Base-by-base conservation (phyloP, 2,113 vertebrate species). In the Embiotoca jacksoni region DNA sequence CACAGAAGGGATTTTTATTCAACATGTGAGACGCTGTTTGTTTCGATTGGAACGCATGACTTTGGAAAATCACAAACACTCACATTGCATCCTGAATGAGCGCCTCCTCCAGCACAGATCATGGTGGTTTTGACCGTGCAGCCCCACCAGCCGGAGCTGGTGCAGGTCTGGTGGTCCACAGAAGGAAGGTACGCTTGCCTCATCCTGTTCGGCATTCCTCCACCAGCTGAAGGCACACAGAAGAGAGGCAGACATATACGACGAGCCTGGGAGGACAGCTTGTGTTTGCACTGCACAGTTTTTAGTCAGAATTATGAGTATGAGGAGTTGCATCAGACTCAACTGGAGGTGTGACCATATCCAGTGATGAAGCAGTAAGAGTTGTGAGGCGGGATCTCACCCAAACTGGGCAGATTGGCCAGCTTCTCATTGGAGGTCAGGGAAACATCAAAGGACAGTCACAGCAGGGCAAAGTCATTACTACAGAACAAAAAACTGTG, bases 21-120 rank as follows among this genome's bases (percentile, higher is more conserved):
- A 44, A 10, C 9, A 44, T 2, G 41, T 44, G 13, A 3, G 13
- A 44, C 9, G 10, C 41, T 13, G 10, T 44, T 44, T 44, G 41
- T 44, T 44, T 44, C 13, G 41, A 23, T 23, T 23, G 23, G 23
- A 23, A 23, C 23, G 23, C 23, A 23, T 23, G 23, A 23, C 23
- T 23, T 23, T 23, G 23, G 23, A 23, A 23, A 23, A 23, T 23
- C 23, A 23, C 23, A 5, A 7, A 15, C 4, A 33, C 23, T 47
- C 65, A 95, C 93, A 84, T 95, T 91, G 83, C 95, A 96, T 77
- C 91, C 93, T 0, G 95, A 76, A 36, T 47, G 1, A 1, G 92
- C 90, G 0, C 93, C 94, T 1, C 95, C 95, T 0, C 95, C 95
- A 0, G 94, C 94, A 1, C 95, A 96, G 71, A 97, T 91, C 96